Conservation (phyloP, 1,140 invertebrate genomes). For the fruit fly (Drosophila melanogaster) region DNA sequence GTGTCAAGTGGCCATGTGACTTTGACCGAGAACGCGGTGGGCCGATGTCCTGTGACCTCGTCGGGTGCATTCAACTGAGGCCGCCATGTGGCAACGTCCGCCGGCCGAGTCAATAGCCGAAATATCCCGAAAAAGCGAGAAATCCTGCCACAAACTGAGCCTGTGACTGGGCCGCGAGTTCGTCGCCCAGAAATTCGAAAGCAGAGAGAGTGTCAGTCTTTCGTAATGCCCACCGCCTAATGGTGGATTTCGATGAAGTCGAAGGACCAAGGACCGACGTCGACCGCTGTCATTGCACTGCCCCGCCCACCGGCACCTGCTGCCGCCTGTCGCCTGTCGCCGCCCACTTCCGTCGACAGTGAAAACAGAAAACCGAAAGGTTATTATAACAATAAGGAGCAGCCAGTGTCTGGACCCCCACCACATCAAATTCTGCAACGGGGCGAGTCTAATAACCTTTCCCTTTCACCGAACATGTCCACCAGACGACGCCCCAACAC, state of each 20-base stretch:
- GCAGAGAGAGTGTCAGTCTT: conserved; percentile 5
- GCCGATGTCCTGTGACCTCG: conserved; percentile 51
- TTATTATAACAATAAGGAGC: conserved; percentile 79
- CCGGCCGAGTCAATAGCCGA: conserved; percentile 40
- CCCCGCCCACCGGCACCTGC: conserved; percentile 31
- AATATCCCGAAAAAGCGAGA: conserved; percentile 27
- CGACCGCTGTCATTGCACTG: conserved; percentile 56
- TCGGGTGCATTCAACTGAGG: conserved; percentile 49
- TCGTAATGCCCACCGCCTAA: conserved; percentile 36
- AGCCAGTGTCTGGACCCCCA: conserved; percentile 65
- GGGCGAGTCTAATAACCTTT: conserved; percentile 76
- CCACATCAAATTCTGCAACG: conserved; percentile 15
- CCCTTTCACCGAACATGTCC: conserved; percentile 58
- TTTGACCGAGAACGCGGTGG: conserved; percentile 27
- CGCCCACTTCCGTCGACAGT: conserved; percentile 59
- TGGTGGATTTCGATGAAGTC: not conserved
- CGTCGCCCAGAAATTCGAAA: conserved; percentile 3
- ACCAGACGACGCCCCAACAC: conserved; percentile 49
- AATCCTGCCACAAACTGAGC: conserved; percentile 31
- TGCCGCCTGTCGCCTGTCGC: conserved; percentile 9
- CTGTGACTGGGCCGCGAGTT: conserved; percentile 37
- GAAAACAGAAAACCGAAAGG: conserved; percentile 60
- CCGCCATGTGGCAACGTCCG: conserved; percentile 27
- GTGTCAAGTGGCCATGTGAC: conserved; percentile 32
- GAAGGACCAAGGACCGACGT: conserved; percentile 45